Evolutionary conservation across 1,140 invertebrate species (phyloP), one percentile per base, ranked within the genome.

Genomic region (Pseudomyrmex flavicornis): DNA sequence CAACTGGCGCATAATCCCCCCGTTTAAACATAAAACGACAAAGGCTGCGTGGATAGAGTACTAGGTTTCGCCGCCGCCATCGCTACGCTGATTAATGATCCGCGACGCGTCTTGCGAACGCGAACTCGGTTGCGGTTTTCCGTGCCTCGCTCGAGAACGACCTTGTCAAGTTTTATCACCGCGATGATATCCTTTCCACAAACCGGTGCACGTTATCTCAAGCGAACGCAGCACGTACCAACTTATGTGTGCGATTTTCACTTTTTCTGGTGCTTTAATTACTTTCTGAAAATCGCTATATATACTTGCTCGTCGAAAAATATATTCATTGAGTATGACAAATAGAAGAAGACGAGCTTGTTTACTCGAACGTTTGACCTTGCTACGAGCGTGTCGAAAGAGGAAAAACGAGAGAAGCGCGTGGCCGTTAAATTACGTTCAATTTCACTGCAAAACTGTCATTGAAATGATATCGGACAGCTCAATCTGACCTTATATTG

Each of bases 51-150:
- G 50, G 50, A 52, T 13, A 2, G 83, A n/a, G n/a, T n/a, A n/a
- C n/a, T 88, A 83, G 62, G 56, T 54, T 73, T 46, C 82, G 82
- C 13, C 56, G 69, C 46, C 22, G 66, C 22, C 46, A 86, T 58
- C 17, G 76, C 54, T 54, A 35, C 13, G 56, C 79, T 88, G 85
- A 84, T 88, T 87, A 83, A 87, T 75, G 69, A 91, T 90, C 73
- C 91, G 58, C 68, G 73, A 82, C 90, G 90, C 88, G 89, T 91
- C 82, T 50, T 72, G 54, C 63, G 75, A 77, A 70, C 85, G 61
- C 85, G 61, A 72, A 72, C 17, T 9, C 58, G 48, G 22, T 76
- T 66, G 65, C 52, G 68, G 59, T 88, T 72, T 72, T 66, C 65
- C 74, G 70, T 75, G 73, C 68, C 63, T 85, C 83, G 44, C 62